Percentiles rank a stretch among this genome's conserved stretches.
Evolutionary conservation across 1,140 invertebrate genomes (phyloP).

Genomic region (Macrobrachium nipponense): DNA sequence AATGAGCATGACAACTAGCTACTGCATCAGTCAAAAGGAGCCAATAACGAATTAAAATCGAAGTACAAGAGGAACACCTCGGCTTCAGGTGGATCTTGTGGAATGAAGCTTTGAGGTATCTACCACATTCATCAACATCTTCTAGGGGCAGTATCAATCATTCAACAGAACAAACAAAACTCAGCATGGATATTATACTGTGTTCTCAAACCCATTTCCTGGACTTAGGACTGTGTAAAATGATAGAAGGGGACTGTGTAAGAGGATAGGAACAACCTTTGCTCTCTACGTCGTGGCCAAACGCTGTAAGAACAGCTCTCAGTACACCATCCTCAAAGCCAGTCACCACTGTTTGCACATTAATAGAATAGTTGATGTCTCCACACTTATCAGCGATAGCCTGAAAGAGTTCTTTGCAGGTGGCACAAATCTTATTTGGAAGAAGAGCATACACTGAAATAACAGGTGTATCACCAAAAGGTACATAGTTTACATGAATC

Average conservation of each 20-base stretch:
- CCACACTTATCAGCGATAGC: too few species aligned
- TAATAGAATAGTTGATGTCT: too few species aligned
- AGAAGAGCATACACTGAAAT: constrained; percentile 53
- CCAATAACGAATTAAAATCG: constrained; percentile 18
- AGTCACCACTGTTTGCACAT: constrained; percentile 2
- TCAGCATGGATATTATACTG: constrained; percentile 18
- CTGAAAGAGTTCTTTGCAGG: constrained; percentile 10
- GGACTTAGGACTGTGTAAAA: constrained; percentile 25
- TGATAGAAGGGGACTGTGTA: constrained; percentile 11
- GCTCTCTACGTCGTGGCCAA: constrained; percentile 12
- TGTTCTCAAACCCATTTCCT: constrained; percentile 27
- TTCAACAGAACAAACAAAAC: constrained; percentile 26
- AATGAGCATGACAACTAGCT: too few species aligned
- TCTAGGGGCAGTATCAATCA: constrained; percentile 23
- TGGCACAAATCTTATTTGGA: constrained; percentile 57
- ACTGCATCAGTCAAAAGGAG: too few species aligned
- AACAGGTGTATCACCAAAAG: constrained; percentile 52
- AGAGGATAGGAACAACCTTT: constrained; percentile 30
- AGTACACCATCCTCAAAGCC: constrained; percentile 26
- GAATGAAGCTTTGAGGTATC: constrained; percentile 29
- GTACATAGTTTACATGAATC: constrained; percentile 49
- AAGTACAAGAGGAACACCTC: constrained; percentile 13
- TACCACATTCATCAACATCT: constrained; percentile 14
- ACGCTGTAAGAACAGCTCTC: constrained; percentile 21
- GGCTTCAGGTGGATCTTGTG: constrained; percentile 29